Percentiles rank a stretch among this genome's conserved stretches.
phyloP scores from a whole-genome alignment of 2,797 vertebrate genomes.

The Yasuhikotakia modesta region DNA sequence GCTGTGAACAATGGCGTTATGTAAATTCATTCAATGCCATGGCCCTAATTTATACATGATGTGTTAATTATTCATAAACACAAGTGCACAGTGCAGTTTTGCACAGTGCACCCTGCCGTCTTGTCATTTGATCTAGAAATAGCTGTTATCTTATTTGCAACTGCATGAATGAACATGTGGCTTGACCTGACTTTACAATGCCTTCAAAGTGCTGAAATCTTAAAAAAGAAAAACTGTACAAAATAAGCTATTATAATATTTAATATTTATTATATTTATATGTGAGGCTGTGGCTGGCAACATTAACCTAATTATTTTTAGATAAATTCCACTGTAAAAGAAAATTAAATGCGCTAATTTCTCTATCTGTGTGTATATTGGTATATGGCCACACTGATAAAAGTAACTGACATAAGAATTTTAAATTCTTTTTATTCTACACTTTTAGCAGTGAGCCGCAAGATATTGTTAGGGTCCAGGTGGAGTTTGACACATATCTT shows the following conservation, averaged over 20 bases:
- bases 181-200: background rate
- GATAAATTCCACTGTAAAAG: too few relatives aligned
- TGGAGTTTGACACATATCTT: slow-evolving; percentile 68
- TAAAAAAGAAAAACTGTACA: too few relatives aligned
- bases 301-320: too few relatives aligned
- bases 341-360: too few relatives aligned
- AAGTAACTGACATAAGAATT: background rate
- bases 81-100: background rate
- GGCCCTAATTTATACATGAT: slow-evolving; percentile 7
- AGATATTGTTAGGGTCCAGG: slow-evolving; percentile 55
- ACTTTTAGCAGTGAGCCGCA: slow-evolving; percentile 49
- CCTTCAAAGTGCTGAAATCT: too few relatives aligned
- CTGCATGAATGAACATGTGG: background rate
- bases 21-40: background rate
- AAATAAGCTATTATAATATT: background rate
- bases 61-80: slow-evolving; percentile 25
- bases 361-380: too few relatives aligned
- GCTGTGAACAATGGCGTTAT: background rate
- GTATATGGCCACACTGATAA: too few relatives aligned
- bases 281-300: too few relatives aligned
- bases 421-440: background rate
- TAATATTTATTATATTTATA: too few relatives aligned
- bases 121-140: slow-evolving; percentile 15
- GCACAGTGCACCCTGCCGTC: background rate
- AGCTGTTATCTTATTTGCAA: background rate